Evolutionary conservation across 2,888 invertebrate species (phyloP), one percentile per base, ranked within the genome.

Genomic region (Caenorhabditis afra): DNA sequence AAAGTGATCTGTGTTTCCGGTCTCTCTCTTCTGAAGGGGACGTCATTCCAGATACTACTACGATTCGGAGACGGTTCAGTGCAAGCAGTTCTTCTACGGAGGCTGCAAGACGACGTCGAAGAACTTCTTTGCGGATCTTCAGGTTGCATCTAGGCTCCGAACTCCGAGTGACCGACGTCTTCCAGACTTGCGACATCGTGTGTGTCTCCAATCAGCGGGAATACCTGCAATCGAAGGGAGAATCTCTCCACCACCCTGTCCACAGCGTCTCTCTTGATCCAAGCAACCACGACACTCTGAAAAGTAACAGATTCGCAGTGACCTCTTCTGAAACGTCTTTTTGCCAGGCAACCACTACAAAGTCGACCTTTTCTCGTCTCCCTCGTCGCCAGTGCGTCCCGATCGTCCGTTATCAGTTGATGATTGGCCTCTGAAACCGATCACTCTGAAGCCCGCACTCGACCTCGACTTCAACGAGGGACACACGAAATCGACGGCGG

Each of bases 1-100:
- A 12, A 68, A 74, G 81, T 82, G 29, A 29, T 29, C 29, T n/a
- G n/a, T n/a, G n/a, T n/a, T n/a, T n/a, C n/a, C n/a, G n/a, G n/a
- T n/a, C n/a, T n/a, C n/a, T n/a, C 29, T 5, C 4, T 7, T 5
- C 29, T 29, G 29, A 29, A 29, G 29, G 29, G 47, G 14, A 35
- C 35, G 18, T 20, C 22, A 23, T 39, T 67, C 29, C 47, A 81
- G 83, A 35, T 85, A 81, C 62, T 85, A 82, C 50, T 85, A 70
- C 59, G 84, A 85, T 37, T 29, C 66, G 11, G 77, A 73, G 10
- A 41, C 61, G 1, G 55, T 70, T 11, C 14, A 64, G 8, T 86
- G 86, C 66, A 70, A 75, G 35, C 78, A 77, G 57, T 87, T 83
- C 57, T 84, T 81, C 68, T 86, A 84, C 44, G 84, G 84, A 5